These are phyloP conservation scores for Drosophila prolongata DNA, from an alignment of 2,888 invertebrate species.

Conservation along the genomic window DNA sequence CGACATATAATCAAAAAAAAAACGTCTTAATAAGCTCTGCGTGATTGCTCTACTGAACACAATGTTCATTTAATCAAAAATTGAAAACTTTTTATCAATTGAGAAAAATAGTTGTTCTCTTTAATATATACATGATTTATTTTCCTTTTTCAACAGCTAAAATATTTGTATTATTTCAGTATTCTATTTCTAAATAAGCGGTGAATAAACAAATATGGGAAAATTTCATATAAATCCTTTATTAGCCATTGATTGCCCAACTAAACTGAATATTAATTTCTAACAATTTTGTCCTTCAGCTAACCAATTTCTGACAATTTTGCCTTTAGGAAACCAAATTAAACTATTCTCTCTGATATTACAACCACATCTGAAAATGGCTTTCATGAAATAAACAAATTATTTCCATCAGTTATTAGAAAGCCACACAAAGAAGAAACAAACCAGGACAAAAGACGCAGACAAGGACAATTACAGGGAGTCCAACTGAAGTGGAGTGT, in stretches of 20 bases:
- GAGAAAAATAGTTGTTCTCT: not conserved
- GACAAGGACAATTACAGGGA: slow-evolving; percentile 18
- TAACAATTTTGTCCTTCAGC: not conserved
- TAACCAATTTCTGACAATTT: slow-evolving; percentile 1
- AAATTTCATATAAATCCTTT: not conserved
- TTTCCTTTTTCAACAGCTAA: no score
- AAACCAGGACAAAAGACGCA: not conserved
- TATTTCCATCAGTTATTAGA: slow-evolving; percentile 18
- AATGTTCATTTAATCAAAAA: not conserved
- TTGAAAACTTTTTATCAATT: not conserved
- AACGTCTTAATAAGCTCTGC: not conserved
- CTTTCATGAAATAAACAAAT: slow-evolving; percentile 17
- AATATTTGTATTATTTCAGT: no score
- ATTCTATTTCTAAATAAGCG: no score
- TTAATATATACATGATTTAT: no score
- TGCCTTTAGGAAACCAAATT: slow-evolving; percentile 2
- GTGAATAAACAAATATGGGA: no score
- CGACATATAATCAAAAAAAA: no score
- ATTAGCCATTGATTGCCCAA: not conserved
- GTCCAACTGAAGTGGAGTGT: slow-evolving; percentile 4
- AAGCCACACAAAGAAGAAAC: slow-evolving; percentile 17
- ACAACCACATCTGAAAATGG: not conserved
- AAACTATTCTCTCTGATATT: not conserved
- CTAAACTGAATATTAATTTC: not conserved
- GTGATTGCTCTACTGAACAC: slow-evolving; percentile 2